Conservation (phyloP, 1,140 invertebrate genomes). For the Adelges cooleyi region DNA sequence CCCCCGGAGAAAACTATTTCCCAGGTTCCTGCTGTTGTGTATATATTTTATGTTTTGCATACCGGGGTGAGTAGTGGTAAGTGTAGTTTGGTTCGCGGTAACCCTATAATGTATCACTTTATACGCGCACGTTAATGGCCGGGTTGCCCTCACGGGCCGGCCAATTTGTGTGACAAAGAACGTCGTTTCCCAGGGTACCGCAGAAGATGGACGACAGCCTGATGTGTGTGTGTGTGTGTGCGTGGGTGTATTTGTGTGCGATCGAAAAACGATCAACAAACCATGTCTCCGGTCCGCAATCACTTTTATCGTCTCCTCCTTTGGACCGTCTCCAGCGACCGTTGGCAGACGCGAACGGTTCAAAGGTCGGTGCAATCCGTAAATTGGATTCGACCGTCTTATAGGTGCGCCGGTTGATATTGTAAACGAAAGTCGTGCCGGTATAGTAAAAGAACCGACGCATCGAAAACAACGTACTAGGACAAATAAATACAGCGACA, state of each 20-base stretch:
- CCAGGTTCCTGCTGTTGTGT: no score
- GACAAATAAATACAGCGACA: no score
- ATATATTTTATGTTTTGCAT: no score
- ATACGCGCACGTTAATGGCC: not conserved
- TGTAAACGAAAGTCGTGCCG: no score
- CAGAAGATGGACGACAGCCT: no score
- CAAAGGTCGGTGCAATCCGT: slow-evolving; percentile 14
- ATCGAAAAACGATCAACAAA: slow-evolving; percentile 15
- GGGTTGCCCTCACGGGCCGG: not conserved
- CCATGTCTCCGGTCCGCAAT: not conserved
- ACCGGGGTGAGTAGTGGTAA: no score
- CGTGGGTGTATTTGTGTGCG: not conserved
- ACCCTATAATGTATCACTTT: slow-evolving; percentile 16
- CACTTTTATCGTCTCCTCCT: slow-evolving; percentile 20
- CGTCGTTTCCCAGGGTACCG: not conserved
- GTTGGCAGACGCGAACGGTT: slow-evolving; percentile 9
- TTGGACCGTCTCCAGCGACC: slow-evolving; percentile 7
- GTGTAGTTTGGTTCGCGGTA: no score
- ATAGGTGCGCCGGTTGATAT: no score
- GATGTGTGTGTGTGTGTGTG: no score
- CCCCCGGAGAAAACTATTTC: no score
- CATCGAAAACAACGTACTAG: no score
- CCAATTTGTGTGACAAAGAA: slow-evolving; percentile 20
- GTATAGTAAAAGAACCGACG: no score
- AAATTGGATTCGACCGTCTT: slow-evolving; percentile 12